phyloP scores from a whole-genome alignment of 2,888 invertebrate species.

The Rosalia funebris region DNA sequence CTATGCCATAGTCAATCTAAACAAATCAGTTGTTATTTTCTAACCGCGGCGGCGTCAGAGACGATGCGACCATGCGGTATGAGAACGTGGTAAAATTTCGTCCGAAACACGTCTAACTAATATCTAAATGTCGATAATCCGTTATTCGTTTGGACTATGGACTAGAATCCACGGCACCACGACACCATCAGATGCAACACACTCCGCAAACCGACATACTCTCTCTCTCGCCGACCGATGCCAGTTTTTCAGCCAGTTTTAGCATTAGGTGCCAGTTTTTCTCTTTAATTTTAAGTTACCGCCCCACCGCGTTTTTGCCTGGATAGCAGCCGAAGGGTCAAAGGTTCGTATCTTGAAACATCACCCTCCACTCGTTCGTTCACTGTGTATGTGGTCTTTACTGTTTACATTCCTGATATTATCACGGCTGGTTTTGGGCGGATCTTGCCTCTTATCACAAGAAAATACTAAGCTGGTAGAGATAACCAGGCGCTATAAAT shows the following conservation, averaged over 20 bases:
- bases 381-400: neutral
- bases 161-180: too few species aligned
- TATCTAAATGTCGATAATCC: slow-evolving; percentile 26
- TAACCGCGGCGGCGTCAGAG: slow-evolving; percentile 27
- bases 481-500: too few species aligned
- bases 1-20: slow-evolving; percentile 37
- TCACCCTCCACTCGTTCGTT: neutral
- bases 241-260: slow-evolving; percentile 24
- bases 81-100: slow-evolving; percentile 16
- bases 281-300: slow-evolving; percentile 10
- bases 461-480: neutral
- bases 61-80: slow-evolving; percentile 21
- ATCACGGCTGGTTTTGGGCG: neutral
- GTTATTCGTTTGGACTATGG: slow-evolving; percentile 33
- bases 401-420: neutral
- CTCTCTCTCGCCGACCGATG: neutral
- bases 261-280: slow-evolving; percentile 27
- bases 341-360: slow-evolving; percentile 17
- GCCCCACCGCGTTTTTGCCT: neutral
- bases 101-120: slow-evolving; percentile 7
- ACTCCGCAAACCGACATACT: too few species aligned
- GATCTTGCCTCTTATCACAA: neutral
- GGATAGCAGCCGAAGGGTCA: slow-evolving; percentile 11
- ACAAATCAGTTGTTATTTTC: slow-evolving; percentile 34
- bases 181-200: slow-evolving; percentile 6